phyloP scores from a whole-genome alignment of 2,888 invertebrate genomes.

The Neoascia interrupta region DNA sequence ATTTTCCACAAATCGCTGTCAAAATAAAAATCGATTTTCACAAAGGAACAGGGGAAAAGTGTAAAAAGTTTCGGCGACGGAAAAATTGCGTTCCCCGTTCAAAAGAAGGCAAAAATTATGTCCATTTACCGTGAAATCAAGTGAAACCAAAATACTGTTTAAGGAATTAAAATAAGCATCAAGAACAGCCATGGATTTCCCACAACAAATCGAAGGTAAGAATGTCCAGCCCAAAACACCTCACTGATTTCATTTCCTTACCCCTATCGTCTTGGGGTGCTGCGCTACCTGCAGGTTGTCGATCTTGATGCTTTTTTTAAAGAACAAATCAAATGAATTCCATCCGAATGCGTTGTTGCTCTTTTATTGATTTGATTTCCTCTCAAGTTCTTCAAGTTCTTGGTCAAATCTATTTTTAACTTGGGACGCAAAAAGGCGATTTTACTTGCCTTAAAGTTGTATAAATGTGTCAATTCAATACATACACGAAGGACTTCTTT shows the following conservation, averaged over 20 bases:
- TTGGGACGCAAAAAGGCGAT: not conserved
- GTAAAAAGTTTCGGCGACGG: slow-evolving; percentile 19
- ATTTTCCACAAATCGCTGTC: too few relatives aligned
- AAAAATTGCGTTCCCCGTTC: slow-evolving; percentile 1
- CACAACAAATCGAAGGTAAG: slow-evolving; percentile 77
- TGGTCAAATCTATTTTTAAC: slow-evolving; percentile 42
- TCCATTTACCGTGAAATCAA: slow-evolving; percentile 3
- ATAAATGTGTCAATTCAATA: too few relatives aligned
- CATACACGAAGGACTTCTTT: too few relatives aligned
- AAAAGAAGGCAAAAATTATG: slow-evolving; percentile 18
- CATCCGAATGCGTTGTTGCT: slow-evolving; percentile 9
- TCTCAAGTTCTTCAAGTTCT: slow-evolving; percentile 25
- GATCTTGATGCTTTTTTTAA: slow-evolving; percentile 43
- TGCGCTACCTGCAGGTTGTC: slow-evolving; percentile 46
- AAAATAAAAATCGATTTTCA: slow-evolving; percentile 66
- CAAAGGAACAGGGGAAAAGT: slow-evolving; percentile 39
- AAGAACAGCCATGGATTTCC: slow-evolving; percentile 74
- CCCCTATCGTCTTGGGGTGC: slow-evolving; percentile 26
- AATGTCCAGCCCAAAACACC: not conserved
- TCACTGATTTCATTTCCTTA: slow-evolving; percentile 57
- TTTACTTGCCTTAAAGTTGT: too few relatives aligned
- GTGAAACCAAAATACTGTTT: slow-evolving; percentile 2
- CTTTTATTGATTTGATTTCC: slow-evolving; percentile 32
- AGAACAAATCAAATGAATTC: slow-evolving; percentile 20
- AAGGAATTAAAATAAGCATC: slow-evolving; percentile 10